These are phyloP conservation scores for Conopomorpha cramerella DNA, from an alignment of 1,140 invertebrate genomes.

Conservation along the genomic window DNA sequence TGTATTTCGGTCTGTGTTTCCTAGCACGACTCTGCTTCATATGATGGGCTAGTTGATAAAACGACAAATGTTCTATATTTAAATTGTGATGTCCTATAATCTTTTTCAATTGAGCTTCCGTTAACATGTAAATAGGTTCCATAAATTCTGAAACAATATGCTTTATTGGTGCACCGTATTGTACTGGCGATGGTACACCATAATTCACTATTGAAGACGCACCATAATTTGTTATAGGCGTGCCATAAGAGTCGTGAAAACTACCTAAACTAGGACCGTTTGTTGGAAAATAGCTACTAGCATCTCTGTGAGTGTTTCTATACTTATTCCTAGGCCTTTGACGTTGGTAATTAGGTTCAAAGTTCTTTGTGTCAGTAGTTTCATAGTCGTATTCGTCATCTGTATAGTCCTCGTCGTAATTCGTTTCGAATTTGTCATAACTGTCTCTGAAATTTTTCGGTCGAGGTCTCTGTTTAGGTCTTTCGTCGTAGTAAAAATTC, in stretches of 20 bases:
- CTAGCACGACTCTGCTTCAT: constrained; percentile 11
- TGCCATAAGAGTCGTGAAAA: too few relatives aligned
- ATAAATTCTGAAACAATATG: constrained; percentile 5
- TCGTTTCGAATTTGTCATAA: constrained; percentile 11
- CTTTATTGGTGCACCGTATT: constrained; percentile 18
- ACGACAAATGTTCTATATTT: constrained; percentile 39
- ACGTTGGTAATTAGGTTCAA: too few relatives aligned
- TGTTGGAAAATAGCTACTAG: too few relatives aligned
- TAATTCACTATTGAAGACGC: constrained; percentile 4
- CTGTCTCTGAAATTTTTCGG: constrained; percentile 8
- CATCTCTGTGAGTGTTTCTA: too few relatives aligned
- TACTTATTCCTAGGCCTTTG: too few relatives aligned
- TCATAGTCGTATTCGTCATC: constrained; percentile 17
- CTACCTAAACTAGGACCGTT: too few relatives aligned
- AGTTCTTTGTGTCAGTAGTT: too few relatives aligned
- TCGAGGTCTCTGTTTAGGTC: constrained; percentile 4
- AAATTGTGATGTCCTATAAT: constrained; percentile 32
- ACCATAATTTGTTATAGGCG: constrained; percentile 6
- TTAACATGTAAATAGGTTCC: constrained; percentile 38
- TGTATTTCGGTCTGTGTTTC: constrained; percentile 21
- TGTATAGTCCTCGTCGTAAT: constrained; percentile 27
- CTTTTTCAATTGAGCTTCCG: constrained; percentile 30
- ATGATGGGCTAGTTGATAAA: constrained; percentile 24
- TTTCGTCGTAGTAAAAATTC: constrained; percentile 21
- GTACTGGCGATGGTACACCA: constrained; percentile 7